Evolutionary conservation across 2,888 invertebrate genomes (phyloP), one percentile per base, ranked within the genome.

Genomic region (Leptopterna dolabrata): DNA sequence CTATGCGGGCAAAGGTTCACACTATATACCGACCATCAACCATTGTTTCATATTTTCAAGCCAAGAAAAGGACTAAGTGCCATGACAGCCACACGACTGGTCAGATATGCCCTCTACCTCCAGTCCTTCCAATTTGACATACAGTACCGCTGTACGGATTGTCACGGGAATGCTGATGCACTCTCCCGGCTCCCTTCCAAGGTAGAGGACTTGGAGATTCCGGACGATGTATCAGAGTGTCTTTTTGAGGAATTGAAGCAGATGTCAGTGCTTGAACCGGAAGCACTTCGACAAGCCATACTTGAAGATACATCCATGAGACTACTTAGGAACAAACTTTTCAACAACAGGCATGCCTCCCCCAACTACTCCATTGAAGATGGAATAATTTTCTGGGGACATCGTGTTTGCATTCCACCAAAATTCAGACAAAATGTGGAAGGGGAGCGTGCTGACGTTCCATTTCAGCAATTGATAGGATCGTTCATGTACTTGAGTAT

Each of bases 391-490:
- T 55, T 19, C 55, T 19, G 19, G 19, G 55, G 7, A 19, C 55
- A 55, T 55, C 19, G 55, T 19, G 55, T 55, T 1, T 55, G 55
- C 19, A 7, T 55, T 19, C 19, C 55, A 55, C 16, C 19, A 16
- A 55, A 55, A 55, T 55, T 55, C 55, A 55, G 55, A 11, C 4
- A 0, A 2, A 24, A 63, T n/a, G 3, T 55, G 27, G 82, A 82
- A 30, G 82, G 63, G 63, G 82, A 82, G 63, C 27, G 3, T 3
- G 63, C 36, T 55, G 82, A 82, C 24, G 82, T 63, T 4, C 82
- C 82, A 63, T 82, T 30, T 55, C 82, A 55, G 82, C 55, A 63
- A 30, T 24, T 82, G 13, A 55, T 82, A 30, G 82, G 82, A n/a
- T 82, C 82, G 9, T 7, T 82, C 1, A 63, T 82, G n/a, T n/a